Evolutionary conservation across 2,113 vertebrate genomes (phyloP).

Genomic region (Pipa parva): DNA sequence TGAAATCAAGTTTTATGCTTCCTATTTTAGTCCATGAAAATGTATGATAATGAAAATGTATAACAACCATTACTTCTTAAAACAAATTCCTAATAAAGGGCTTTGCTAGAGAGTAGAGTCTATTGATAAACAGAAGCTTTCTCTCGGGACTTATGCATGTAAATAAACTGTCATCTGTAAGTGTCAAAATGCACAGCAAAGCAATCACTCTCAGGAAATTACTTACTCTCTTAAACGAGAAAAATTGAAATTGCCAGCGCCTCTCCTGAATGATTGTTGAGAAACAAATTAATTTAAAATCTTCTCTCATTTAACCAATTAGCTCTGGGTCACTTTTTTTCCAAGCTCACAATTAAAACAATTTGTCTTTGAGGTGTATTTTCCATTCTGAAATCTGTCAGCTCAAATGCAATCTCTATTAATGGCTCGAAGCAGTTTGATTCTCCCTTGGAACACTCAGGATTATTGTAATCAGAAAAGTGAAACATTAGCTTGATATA

Average conservation of each 20-base stretch:
- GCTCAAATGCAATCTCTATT: slow-evolving; percentile 45
- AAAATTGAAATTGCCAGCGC: slow-evolving; percentile 32
- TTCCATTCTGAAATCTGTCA: slow-evolving; percentile 48
- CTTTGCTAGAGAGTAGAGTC: not conserved
- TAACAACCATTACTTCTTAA: not conserved
- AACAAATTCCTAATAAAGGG: slow-evolving; percentile 1
- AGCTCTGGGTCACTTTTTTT: slow-evolving; percentile 46
- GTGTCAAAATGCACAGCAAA: slow-evolving; percentile 54
- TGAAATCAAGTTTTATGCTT: too few species aligned
- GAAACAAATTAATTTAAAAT: slow-evolving; percentile 51
- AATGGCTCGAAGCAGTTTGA: not conserved
- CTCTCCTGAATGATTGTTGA: slow-evolving; percentile 41
- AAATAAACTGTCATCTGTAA: slow-evolving; percentile 51
- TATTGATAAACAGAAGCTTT: slow-evolving; percentile 26
- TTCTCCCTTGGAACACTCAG: not conserved
- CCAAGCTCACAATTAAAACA: slow-evolving; percentile 50
- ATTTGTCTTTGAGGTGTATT: slow-evolving; percentile 52
- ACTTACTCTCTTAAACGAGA: slow-evolving; percentile 24
- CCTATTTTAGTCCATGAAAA: too few species aligned
- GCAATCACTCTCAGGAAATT: slow-evolving; percentile 48
- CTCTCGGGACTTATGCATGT: slow-evolving; percentile 45
- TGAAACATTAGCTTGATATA: too few species aligned
- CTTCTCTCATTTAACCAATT: slow-evolving; percentile 49
- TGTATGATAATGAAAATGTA: too few species aligned
- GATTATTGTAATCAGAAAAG: too few species aligned